A percentile compares a stretch with the other conserved stretches of the same genome.
Conservation (phyloP, 2,113 vertebrate genomes). For the Thamnophis sirtalis region DNA sequence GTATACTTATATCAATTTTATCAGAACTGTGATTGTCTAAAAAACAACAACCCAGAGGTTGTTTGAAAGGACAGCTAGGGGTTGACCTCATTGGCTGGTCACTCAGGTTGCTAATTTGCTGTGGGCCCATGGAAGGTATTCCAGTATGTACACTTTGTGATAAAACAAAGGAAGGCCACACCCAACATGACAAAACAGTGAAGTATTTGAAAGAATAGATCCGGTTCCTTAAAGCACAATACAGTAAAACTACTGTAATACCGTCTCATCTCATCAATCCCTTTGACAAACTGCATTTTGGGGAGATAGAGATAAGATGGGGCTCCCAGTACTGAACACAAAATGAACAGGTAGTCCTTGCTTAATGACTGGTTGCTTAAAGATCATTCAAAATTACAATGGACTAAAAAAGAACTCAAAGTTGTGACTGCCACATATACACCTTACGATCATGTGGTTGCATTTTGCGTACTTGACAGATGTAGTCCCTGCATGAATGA, state of each 20-base stretch:
- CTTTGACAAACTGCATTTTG: neutral
- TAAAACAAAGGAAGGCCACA: neutral
- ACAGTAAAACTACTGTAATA: neutral
- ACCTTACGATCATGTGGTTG: too few relatives aligned
- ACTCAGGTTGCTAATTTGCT: neutral
- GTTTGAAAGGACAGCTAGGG: neutral
- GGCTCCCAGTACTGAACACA: neutral
- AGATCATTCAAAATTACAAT: too few relatives aligned
- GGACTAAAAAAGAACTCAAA: too few relatives aligned
- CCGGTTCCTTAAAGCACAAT: neutral
- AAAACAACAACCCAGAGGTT: neutral
- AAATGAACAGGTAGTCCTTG: too few relatives aligned
- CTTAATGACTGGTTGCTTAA: too few relatives aligned
- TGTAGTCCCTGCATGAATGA: neutral
- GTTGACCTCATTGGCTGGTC: neutral
- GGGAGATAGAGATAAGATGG: neutral
- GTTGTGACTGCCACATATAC: too few relatives aligned
- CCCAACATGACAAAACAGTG: neutral
- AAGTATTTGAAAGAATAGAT: neutral
- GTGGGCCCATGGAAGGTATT: neutral
- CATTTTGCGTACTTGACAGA: too few relatives aligned
- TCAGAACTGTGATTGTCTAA: neutral
- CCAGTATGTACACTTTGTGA: neutral
- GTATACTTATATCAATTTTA: neutral
- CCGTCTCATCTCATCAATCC: neutral